phyloP scores from a whole-genome alignment of 1,140 invertebrate genomes.

The Zophobas morio region DNA sequence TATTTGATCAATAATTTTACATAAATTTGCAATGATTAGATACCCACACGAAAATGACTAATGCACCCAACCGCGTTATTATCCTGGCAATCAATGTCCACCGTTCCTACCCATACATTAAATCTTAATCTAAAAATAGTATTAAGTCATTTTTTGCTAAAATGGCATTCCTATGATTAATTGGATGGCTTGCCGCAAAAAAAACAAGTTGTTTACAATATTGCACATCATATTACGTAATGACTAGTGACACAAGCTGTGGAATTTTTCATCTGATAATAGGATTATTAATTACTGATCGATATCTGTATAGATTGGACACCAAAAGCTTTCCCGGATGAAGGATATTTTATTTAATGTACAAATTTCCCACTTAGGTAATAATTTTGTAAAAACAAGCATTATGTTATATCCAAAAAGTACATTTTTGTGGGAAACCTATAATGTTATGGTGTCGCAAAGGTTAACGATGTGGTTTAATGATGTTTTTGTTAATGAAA shows the following conservation, averaged over 20 bases:
- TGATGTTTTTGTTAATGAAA: no score
- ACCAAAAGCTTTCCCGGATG: not conserved
- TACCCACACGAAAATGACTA: slow-evolving; percentile 15
- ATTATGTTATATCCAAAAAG: no score
- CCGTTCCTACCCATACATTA: no score
- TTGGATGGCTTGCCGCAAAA: slow-evolving; percentile 17
- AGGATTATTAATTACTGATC: slow-evolving; percentile 10
- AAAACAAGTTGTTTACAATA: slow-evolving; percentile 36
- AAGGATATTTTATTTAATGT: no score
- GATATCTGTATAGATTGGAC: slow-evolving; percentile 1
- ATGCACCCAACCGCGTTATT: not conserved
- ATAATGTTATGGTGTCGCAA: no score
- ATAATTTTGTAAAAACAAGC: no score
- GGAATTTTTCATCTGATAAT: slow-evolving; percentile 11
- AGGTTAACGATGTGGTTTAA: no score
- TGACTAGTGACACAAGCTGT: slow-evolving; percentile 6
- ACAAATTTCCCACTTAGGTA: no score
- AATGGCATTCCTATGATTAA: slow-evolving; percentile 22
- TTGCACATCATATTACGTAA: slow-evolving; percentile 26
- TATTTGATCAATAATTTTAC: slow-evolving; percentile 18
- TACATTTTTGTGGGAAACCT: no score
- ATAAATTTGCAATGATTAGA: slow-evolving; percentile 29
- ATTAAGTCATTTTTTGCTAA: slow-evolving; percentile 14
- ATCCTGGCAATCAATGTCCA: not conserved
- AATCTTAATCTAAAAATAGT: not conserved